These are phyloP conservation scores for Chouioia cunea DNA, from an alignment of 2,888 invertebrate species.

Conservation along the genomic window DNA sequence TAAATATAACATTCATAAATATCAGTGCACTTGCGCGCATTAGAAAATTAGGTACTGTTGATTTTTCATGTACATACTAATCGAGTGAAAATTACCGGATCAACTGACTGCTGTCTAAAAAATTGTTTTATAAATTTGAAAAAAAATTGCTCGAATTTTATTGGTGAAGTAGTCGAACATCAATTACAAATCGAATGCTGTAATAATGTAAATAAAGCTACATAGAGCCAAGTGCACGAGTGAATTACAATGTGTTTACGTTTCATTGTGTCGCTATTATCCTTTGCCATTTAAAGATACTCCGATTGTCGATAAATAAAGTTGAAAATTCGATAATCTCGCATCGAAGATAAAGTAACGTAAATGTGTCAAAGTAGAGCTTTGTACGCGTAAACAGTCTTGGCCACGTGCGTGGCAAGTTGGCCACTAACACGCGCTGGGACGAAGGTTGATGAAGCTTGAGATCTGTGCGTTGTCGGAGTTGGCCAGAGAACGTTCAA, in stretches of 20 bases:
- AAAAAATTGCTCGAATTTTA: constrained; percentile 41
- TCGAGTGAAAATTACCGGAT: constrained; percentile 30
- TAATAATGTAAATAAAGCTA: constrained; percentile 52
- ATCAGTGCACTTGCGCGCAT: constrained; percentile 17
- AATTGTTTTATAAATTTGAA: constrained; percentile 51
- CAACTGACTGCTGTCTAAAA: constrained; percentile 43
- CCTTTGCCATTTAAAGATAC: too few species aligned
- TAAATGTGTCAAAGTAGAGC: too few species aligned
- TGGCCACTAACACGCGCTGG: constrained; percentile 16
- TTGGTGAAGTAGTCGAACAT: constrained; percentile 41
- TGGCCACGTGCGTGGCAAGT: too few species aligned
- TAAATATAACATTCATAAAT: constrained; percentile 38
- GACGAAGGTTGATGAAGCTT: constrained; percentile 34
- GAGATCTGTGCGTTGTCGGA: neutral
- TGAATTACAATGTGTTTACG: constrained; percentile 15
- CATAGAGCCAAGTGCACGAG: constrained; percentile 35
- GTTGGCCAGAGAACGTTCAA: neutral
- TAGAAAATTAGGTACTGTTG: constrained; percentile 38
- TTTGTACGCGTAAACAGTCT: too few species aligned
- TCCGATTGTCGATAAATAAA: too few species aligned
- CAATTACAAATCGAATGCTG: constrained; percentile 35
- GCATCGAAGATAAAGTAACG: too few species aligned
- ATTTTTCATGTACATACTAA: constrained; percentile 44
- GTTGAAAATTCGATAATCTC: too few species aligned
- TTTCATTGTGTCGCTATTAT: neutral